These are phyloP conservation scores for Lapara coniferarum DNA, from an alignment of 2,888 invertebrate species.

Conservation along the genomic window DNA sequence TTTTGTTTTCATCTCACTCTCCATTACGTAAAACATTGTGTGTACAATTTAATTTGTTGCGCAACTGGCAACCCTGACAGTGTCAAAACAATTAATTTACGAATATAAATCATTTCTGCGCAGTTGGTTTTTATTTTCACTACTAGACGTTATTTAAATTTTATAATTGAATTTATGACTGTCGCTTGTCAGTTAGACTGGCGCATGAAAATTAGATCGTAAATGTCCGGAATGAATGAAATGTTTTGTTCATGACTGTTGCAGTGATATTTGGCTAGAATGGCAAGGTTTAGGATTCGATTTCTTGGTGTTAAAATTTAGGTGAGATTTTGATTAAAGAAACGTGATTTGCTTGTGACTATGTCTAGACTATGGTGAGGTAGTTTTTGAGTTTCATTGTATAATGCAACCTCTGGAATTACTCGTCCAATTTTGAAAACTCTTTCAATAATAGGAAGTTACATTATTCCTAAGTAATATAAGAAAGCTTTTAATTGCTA, in stretches of 20 bases:
- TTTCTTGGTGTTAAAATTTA: neutral
- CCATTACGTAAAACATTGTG: slow-evolving; percentile 1
- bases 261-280: neutral
- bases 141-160: slow-evolving; percentile 1
- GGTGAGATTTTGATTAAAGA: neutral
- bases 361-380: too few relatives aligned
- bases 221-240: neutral
- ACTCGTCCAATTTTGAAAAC: too few relatives aligned
- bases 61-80: neutral
- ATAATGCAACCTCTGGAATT: too few relatives aligned
- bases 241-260: too few relatives aligned
- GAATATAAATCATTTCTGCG: neutral
- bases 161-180: slow-evolving; percentile 1
- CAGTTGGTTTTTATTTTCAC: slow-evolving; percentile 16
- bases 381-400: too few relatives aligned
- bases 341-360: too few relatives aligned
- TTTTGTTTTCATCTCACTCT: neutral
- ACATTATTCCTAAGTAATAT: too few relatives aligned
- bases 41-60: slow-evolving; percentile 13
- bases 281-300: neutral
- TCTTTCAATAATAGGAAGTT: too few relatives aligned
- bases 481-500: too few relatives aligned
- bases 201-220: neutral
- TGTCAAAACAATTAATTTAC: slow-evolving; percentile 15
- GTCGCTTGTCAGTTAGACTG: neutral